Conservation (phyloP, 2,888 invertebrate species). For the Microdon myrmicae region DNA sequence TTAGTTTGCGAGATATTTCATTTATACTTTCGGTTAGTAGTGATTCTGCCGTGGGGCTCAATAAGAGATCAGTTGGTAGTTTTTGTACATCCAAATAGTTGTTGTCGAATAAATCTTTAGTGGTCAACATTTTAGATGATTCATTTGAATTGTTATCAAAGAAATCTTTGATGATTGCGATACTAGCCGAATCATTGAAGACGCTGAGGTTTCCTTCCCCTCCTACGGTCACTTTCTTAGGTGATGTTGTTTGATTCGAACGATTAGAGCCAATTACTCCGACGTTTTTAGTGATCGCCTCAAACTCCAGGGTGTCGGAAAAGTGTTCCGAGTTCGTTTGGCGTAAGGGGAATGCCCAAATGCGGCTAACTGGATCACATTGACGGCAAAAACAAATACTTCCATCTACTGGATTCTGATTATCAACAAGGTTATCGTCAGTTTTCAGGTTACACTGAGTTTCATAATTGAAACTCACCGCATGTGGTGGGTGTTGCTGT, state of each 20-base stretch:
- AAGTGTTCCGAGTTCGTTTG: slow-evolving; percentile 65
- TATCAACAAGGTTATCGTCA: slow-evolving; percentile 21
- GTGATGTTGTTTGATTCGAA: slow-evolving; percentile 40
- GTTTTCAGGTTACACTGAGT: slow-evolving; percentile 31
- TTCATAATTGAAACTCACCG: slow-evolving; percentile 29
- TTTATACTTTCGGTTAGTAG: slow-evolving; percentile 65
- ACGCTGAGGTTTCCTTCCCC: slow-evolving; percentile 58
- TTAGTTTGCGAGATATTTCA: slow-evolving; percentile 66
- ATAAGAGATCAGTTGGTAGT: slow-evolving; percentile 48
- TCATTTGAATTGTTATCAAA: slow-evolving; percentile 55
- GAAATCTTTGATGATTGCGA: slow-evolving; percentile 64
- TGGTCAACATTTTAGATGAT: not conserved
- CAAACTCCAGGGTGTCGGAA: slow-evolving; percentile 54
- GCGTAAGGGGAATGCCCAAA: slow-evolving; percentile 66
- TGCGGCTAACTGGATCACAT: slow-evolving; percentile 65
- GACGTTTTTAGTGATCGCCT: slow-evolving; percentile 61
- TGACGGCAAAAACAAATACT: slow-evolving; percentile 55
- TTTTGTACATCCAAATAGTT: slow-evolving; percentile 31
- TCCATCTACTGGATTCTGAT: slow-evolving; percentile 29
- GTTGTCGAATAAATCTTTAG: too few relatives aligned
- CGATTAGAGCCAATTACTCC: slow-evolving; percentile 65
- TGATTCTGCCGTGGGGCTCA: slow-evolving; percentile 59
- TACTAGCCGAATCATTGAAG: slow-evolving; percentile 61
- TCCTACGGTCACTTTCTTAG: slow-evolving; percentile 22
- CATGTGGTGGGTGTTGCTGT: slow-evolving; percentile 33